Evolutionary conservation across 2,888 invertebrate genomes (phyloP).

Genomic region (Himalopsyche anomala): DNA sequence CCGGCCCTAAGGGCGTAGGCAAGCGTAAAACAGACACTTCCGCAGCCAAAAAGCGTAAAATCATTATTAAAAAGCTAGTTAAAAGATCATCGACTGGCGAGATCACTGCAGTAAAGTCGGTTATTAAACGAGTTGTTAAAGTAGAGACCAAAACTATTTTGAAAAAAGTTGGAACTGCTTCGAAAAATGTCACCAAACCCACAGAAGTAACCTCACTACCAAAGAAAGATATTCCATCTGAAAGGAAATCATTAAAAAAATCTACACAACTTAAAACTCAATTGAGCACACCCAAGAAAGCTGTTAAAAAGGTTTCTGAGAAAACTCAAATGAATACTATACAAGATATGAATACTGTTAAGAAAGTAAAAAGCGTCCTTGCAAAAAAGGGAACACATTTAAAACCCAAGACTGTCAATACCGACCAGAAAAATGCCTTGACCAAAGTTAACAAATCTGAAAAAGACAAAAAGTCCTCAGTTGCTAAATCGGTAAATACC

Average conservation of each 20-base stretch:
- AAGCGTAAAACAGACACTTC: conserved; percentile 66
- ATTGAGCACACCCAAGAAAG: background rate
- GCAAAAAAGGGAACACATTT: background rate
- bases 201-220: conserved; percentile 9
- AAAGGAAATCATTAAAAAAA: conserved; percentile 27
- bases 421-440: conserved; percentile 38
- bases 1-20: conserved; percentile 67
- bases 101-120: conserved; percentile 49
- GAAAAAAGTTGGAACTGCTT: background rate
- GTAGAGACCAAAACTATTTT: conserved; percentile 32
- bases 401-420: conserved; percentile 22
- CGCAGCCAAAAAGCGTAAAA: conserved; percentile 61
- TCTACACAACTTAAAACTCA: conserved; percentile 6
- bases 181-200: background rate
- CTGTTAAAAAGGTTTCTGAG: background rate
- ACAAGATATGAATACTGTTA: background rate
- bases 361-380: conserved; percentile 3
- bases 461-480: background rate
- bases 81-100: conserved; percentile 45
- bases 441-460: conserved; percentile 1
- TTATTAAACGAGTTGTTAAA: conserved; percentile 23
- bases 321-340: background rate
- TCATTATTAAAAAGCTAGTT: conserved; percentile 64
- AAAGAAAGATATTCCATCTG: background rate
- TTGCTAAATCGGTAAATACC: background rate